Conservation (phyloP, 2,797 vertebrate species). For the Sciurus carolinensis region DNA sequence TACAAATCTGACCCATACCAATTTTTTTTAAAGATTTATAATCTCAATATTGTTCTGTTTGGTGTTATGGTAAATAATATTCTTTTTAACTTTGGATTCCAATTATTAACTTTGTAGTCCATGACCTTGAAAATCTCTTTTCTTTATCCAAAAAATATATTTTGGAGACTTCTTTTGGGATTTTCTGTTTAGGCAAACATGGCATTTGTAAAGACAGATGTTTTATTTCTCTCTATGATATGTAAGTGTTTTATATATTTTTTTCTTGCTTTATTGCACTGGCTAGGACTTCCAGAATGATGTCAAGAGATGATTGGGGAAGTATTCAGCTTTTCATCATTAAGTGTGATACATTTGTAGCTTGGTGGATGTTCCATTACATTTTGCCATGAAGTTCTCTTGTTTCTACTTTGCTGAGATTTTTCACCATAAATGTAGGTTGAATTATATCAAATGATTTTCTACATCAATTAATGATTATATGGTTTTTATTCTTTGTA, state of each 20-base stretch:
- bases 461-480: background rate
- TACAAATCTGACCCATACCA: background rate
- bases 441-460: background rate
- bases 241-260: background rate
- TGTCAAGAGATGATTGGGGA: background rate
- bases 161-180: background rate
- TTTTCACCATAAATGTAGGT: background rate
- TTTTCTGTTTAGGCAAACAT: background rate
- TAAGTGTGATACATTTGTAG: background rate
- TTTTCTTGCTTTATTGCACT: constrained; percentile 25
- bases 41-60: background rate
- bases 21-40: background rate
- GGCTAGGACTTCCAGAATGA: background rate
- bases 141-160: constrained; percentile 21
- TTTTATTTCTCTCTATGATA: background rate
- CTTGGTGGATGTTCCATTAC: background rate
- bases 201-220: background rate
- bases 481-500: background rate
- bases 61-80: background rate
- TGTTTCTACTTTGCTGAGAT: background rate
- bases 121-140: background rate
- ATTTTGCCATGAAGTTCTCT: background rate
- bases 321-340: background rate
- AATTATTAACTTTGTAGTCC: background rate
- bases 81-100: background rate